A percentile compares a stretch with the other conserved stretches of the same genome.
Evolutionary conservation across 2,113 vertebrate species (phyloP).

Genomic region (Aix galericulata): DNA sequence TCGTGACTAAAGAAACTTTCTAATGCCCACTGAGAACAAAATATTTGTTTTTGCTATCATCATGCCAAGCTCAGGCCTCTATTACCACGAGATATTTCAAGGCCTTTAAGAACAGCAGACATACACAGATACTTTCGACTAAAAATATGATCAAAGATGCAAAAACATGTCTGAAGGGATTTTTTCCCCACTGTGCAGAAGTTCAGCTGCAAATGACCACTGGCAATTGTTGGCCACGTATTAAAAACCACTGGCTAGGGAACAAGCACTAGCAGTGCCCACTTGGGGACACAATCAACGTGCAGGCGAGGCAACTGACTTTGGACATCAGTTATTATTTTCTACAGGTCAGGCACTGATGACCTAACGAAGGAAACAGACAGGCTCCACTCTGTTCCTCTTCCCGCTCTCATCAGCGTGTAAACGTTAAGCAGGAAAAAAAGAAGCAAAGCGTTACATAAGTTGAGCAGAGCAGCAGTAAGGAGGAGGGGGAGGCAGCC

Average conservation of each 20-base stretch:
- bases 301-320: constrained; percentile 16
- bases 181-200: neutral
- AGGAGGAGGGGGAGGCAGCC: neutral
- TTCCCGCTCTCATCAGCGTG: neutral
- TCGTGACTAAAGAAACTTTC: constrained; percentile 61
- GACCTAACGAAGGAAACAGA: neutral
- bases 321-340: neutral
- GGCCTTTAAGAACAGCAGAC: neutral
- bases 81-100: neutral
- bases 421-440: neutral
- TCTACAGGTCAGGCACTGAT: neutral
- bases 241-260: constrained; percentile 20
- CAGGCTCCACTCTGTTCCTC: neutral
- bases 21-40: neutral
- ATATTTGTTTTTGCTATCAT: neutral
- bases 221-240: constrained; percentile 12
- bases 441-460: neutral
- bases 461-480: neutral
- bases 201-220: constrained; percentile 25
- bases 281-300: constrained; percentile 4
- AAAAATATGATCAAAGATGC: neutral
- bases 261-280: constrained; percentile 27
- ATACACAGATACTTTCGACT: neutral
- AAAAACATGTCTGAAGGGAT: neutral
- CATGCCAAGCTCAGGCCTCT: neutral